Conservation (phyloP, 2,797 vertebrate species). For the Okamejei kenojei region DNA sequence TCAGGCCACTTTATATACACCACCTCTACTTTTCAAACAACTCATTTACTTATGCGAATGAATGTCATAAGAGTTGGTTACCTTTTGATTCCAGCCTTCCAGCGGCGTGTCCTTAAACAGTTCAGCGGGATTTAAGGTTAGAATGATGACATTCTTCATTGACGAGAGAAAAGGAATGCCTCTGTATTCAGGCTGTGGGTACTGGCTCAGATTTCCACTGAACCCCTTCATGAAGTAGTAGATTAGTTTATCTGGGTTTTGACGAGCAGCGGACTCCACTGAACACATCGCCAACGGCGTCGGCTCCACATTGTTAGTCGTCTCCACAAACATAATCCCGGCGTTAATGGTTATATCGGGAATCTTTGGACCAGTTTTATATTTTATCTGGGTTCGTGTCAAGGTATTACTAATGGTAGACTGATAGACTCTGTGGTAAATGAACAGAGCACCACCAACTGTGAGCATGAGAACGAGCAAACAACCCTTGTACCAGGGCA, state of each 20-base stretch:
- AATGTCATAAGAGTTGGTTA: not conserved
- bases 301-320: not conserved
- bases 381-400: not conserved
- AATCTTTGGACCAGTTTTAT: too few relatives aligned
- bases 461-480: not conserved
- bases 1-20: too few relatives aligned
- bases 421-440: not conserved
- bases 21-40: not conserved
- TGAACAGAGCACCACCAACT: not conserved
- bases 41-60: not conserved
- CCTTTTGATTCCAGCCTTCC: not conserved
- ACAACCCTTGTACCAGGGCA: not conserved
- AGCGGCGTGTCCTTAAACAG: not conserved
- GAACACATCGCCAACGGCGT: not conserved
- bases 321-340: constrained; percentile 6
- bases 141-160: not conserved
- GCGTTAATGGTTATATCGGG: not conserved
- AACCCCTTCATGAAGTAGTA: not conserved
- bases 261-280: not conserved
- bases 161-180: not conserved
- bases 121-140: not conserved
- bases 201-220: not conserved
- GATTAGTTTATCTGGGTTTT: not conserved
- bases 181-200: not conserved
- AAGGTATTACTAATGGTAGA: not conserved